Conservation (phyloP, 2,113 vertebrate species). For the Capra hircus region DNA sequence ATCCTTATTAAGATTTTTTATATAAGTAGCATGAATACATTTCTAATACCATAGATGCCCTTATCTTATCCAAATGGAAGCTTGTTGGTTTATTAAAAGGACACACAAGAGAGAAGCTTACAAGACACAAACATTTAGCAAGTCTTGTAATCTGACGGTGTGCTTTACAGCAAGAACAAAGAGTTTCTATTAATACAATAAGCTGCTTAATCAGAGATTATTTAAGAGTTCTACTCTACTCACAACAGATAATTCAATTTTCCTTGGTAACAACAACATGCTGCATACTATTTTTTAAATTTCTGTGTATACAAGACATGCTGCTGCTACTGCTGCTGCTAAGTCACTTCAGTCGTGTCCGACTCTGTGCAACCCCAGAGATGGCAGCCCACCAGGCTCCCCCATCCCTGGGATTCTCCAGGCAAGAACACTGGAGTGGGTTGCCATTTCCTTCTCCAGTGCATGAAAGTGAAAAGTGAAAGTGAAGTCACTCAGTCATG, state of each 20-base stretch:
- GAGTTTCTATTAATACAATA: neutral
- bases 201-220: neutral
- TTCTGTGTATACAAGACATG: neutral
- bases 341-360: accelerated
- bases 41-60: neutral
- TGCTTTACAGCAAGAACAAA: neutral
- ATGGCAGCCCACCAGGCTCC: accelerated
- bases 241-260: neutral
- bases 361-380: too few species aligned
- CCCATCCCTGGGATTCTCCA: too few species aligned
- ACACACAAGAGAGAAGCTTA: neutral
- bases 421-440: too few species aligned
- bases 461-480: too few species aligned
- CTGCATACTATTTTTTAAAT: neutral
- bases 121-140: neutral
- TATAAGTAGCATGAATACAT: neutral
- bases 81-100: neutral
- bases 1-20: neutral
- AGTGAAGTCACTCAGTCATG: too few species aligned
- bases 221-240: neutral
- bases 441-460: too few species aligned
- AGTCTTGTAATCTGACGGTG: neutral
- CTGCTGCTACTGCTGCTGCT: too few species aligned
- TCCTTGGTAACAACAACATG: neutral
- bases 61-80: neutral